These are phyloP conservation scores for Ataeniobius toweri DNA, from an alignment of 2,797 vertebrate species.

Conservation along the genomic window DNA sequence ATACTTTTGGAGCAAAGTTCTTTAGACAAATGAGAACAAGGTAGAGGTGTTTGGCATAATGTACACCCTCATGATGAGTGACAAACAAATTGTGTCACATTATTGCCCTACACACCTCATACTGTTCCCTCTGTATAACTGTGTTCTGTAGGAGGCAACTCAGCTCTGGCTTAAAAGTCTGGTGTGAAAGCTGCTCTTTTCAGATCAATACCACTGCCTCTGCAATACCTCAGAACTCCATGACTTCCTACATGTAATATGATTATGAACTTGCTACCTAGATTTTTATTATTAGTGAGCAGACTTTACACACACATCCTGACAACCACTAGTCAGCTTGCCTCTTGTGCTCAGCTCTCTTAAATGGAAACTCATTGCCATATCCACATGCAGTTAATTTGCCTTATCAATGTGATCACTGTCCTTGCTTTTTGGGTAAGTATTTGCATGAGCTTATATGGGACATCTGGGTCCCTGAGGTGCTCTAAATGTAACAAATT, in stretches of 20 bases:
- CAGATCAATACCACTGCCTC: slow-evolving; percentile 23
- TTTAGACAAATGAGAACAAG: not conserved
- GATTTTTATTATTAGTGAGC: slow-evolving; percentile 23
- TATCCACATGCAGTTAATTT: slow-evolving; percentile 55
- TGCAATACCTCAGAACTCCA: slow-evolving; percentile 23
- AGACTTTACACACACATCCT: slow-evolving; percentile 38
- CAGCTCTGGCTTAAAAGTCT: not conserved
- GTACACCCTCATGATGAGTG: not conserved
- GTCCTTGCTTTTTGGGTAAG: slow-evolving; percentile 45
- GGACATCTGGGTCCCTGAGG: slow-evolving; percentile 56
- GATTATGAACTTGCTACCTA: slow-evolving; percentile 30
- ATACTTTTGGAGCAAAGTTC: not conserved
- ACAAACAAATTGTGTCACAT: not conserved
- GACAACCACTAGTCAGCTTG: slow-evolving; percentile 42
- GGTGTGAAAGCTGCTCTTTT: slow-evolving; percentile 10
- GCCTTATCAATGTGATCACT: slow-evolving; percentile 56
- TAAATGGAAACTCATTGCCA: slow-evolving; percentile 53
- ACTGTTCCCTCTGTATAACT: not conserved
- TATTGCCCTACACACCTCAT: not conserved
- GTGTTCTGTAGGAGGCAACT: not conserved
- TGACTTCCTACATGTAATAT: slow-evolving; percentile 12
- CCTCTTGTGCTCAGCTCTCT: slow-evolving; percentile 65
- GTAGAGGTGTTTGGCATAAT: not conserved
- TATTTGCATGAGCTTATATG: slow-evolving; percentile 55
- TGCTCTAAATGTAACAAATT: slow-evolving; percentile 62